These are phyloP conservation scores for Parnassius orleans DNA, from an alignment of 2,888 invertebrate genomes.

Conservation along the genomic window DNA sequence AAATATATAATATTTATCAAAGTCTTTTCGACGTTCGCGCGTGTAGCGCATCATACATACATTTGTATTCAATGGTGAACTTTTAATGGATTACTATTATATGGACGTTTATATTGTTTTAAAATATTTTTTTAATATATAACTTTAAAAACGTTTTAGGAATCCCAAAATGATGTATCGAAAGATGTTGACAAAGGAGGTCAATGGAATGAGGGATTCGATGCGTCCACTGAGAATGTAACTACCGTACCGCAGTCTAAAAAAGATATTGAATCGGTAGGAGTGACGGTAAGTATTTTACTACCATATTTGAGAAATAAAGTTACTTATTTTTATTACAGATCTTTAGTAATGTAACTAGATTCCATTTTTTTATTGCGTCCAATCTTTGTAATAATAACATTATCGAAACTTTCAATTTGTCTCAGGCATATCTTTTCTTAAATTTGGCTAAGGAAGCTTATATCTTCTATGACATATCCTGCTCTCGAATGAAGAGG, in stretches of 20 bases:
- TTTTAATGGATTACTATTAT: background rate
- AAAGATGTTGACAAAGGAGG: conserved; percentile 26
- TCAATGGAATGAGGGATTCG: conserved; percentile 29
- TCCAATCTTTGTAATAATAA: no score
- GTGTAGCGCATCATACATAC: conserved; percentile 13
- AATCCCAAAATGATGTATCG: conserved; percentile 8
- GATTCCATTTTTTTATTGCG: no score
- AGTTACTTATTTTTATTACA: no score
- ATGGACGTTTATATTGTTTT: no score
- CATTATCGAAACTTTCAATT: no score
- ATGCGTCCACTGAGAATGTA: conserved; percentile 27
- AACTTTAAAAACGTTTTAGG: conserved; percentile 20
- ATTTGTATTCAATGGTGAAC: conserved; percentile 13
- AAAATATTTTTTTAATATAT: background rate
- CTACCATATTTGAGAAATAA: no score
- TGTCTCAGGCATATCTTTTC: no score
- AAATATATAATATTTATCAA: conserved; percentile 34
- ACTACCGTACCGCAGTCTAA: conserved; percentile 38
- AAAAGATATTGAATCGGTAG: conserved; percentile 15
- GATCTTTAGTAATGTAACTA: no score
- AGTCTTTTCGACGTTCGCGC: conserved; percentile 21
- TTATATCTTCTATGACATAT: no score
- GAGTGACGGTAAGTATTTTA: conserved; percentile 12
- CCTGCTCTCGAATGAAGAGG: no score
- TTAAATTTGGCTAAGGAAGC: no score